Percentiles rank a stretch among this genome's conserved stretches.
Evolutionary conservation across 2,113 vertebrate genomes (phyloP).

Genomic region (Ochotona princeps): DNA sequence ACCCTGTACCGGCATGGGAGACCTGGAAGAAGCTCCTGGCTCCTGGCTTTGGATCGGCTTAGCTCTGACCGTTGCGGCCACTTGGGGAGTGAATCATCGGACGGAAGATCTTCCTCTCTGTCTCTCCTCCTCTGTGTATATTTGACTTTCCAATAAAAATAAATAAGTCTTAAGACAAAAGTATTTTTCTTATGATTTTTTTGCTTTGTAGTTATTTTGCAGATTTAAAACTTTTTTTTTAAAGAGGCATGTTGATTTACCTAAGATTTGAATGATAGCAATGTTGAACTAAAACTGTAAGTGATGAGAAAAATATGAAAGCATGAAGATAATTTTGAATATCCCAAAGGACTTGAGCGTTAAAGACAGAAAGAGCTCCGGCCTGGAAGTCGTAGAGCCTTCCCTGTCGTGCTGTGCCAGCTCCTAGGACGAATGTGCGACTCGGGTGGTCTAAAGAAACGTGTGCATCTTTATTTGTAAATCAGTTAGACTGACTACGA

Average conservation of each 20-base stretch:
- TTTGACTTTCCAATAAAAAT: too few species aligned
- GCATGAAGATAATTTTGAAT: not conserved
- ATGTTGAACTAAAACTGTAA: not conserved
- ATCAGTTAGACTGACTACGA: not conserved
- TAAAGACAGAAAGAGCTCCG: not conserved
- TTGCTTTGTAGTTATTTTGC: slow-evolving; percentile 41
- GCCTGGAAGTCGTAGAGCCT: not conserved
- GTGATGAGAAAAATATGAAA: slow-evolving; percentile 10
- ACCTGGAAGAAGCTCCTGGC: too few species aligned
- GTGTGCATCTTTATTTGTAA: slow-evolving; percentile 14
- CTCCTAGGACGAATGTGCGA: not conserved
- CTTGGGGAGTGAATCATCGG: too few species aligned
- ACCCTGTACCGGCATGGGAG: too few species aligned
- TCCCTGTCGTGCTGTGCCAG: not conserved
- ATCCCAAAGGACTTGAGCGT: not conserved
- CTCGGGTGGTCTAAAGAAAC: not conserved
- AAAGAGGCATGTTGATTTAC: not conserved
- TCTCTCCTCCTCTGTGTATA: too few species aligned
- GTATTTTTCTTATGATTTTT: not conserved
- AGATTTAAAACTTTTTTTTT: slow-evolving; percentile 2
- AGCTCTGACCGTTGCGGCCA: too few species aligned
- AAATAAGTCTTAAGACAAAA: too few species aligned
- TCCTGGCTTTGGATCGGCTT: too few species aligned
- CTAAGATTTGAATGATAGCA: not conserved
- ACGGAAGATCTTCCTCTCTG: too few species aligned